Conservation (phyloP, 2,113 vertebrate genomes). For the Micromys minutus region DNA sequence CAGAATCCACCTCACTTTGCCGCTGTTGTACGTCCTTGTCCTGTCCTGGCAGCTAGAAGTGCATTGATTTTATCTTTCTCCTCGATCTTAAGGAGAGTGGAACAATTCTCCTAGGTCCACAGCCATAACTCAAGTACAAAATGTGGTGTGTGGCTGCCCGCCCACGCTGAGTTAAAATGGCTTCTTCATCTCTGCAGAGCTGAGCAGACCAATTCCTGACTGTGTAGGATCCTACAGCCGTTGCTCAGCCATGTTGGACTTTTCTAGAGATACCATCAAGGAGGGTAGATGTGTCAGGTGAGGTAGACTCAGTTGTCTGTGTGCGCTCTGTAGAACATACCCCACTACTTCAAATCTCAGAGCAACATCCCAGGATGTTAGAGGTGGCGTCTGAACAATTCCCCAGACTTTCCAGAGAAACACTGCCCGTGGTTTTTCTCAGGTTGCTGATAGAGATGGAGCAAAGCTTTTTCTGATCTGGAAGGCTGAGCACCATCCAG, state of each 20-base stretch:
- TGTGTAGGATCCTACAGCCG: not conserved
- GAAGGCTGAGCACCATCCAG: not conserved
- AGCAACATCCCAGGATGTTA: not conserved
- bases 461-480: not conserved
- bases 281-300: not conserved
- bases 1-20: not conserved
- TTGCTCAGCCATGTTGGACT: accelerated
- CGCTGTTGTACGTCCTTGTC: not conserved
- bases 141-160: accelerated
- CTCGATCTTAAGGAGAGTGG: not conserved
- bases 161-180: not conserved
- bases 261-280: not conserved
- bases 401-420: not conserved
- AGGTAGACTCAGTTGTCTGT: not conserved
- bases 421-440: not conserved
- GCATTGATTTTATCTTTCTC: not conserved
- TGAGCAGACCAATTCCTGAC: not conserved
- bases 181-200: not conserved
- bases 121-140: not conserved
- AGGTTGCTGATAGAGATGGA: too few species aligned
- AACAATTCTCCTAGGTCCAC: not conserved
- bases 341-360: too few species aligned
- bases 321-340: not conserved
- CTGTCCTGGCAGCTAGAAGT: not conserved
- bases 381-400: not conserved